Conservation (phyloP, 2,113 vertebrate species). For the Hypocryptadius cinnamomeus region DNA sequence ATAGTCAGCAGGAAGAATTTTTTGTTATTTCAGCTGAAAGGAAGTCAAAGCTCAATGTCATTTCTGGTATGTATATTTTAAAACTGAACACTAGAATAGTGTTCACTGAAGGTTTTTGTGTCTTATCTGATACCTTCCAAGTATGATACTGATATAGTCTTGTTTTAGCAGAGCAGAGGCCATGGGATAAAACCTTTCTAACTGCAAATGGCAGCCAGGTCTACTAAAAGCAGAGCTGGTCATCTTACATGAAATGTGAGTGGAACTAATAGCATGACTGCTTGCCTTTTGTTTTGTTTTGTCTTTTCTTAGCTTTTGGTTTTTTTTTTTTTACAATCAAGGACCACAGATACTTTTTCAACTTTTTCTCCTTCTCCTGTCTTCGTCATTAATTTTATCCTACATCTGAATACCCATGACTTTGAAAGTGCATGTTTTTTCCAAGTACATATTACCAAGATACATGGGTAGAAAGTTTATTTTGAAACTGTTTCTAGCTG, state of each 20-base stretch:
- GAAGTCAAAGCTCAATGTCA: neutral
- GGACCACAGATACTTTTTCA: neutral
- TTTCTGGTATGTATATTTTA: neutral
- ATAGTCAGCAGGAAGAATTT: neutral
- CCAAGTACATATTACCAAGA: constrained; percentile 18
- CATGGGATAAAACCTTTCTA: neutral
- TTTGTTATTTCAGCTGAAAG: constrained; percentile 9
- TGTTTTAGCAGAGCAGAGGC: neutral
- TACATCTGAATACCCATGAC: neutral
- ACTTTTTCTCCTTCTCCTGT: neutral
- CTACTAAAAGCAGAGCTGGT: constrained; percentile 12
- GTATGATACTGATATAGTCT: neutral
- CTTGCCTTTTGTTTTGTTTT: neutral
- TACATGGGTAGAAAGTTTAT: constrained; percentile 7
- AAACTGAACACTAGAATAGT: neutral
- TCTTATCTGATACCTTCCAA: neutral
- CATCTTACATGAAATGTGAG: constrained; percentile 19
- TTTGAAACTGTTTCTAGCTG: constrained; percentile 1
- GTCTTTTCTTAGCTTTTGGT: no score
- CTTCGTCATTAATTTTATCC: neutral
- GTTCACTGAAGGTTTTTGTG: neutral
- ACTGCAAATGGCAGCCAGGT: constrained; percentile 11
- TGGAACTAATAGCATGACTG: constrained; percentile 7
- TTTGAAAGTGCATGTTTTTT: neutral
- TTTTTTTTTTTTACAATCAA: neutral